Percentiles rank a stretch among this genome's conserved stretches.
These are phyloP conservation scores for Limnephilus auricula DNA, from an alignment of 2,888 invertebrate species.

Conservation along the genomic window DNA sequence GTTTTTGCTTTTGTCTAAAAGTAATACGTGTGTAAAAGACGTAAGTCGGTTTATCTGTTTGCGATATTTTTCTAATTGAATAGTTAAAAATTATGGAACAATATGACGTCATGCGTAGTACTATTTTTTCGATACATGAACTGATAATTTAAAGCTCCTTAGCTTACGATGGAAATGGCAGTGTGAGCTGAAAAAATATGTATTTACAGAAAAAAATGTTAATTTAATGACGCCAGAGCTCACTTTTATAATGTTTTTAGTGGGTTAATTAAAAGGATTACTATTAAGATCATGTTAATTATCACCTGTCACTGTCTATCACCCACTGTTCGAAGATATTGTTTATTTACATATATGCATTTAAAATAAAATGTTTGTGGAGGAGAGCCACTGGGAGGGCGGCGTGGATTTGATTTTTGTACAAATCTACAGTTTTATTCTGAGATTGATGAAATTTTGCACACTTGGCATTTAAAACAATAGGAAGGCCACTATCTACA, in stretches of 20 bases:
- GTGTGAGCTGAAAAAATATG: background rate
- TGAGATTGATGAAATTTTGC: too few species aligned
- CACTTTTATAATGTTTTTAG: background rate
- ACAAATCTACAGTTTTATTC: too few species aligned
- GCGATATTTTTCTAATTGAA: background rate
- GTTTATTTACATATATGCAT: too few species aligned
- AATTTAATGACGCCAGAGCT: background rate
- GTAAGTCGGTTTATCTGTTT: background rate
- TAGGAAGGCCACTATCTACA: too few species aligned
- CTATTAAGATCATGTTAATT: background rate
- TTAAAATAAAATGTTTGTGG: too few species aligned
- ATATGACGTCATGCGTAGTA: background rate
- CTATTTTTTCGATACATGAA: background rate
- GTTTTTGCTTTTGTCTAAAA: background rate
- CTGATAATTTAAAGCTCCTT: background rate
- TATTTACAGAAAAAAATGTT: too few species aligned
- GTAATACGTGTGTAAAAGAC: background rate
- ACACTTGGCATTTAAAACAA: too few species aligned
- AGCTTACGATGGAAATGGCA: background rate
- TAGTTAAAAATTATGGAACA: background rate
- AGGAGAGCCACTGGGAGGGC: too few species aligned
- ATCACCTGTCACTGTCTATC: background rate
- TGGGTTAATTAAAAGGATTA: background rate
- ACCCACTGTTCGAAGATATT: background rate
- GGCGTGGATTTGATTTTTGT: too few species aligned